These are phyloP conservation scores for Motacilla alba DNA, from an alignment of 2,113 vertebrate genomes.

Conservation along the genomic window DNA sequence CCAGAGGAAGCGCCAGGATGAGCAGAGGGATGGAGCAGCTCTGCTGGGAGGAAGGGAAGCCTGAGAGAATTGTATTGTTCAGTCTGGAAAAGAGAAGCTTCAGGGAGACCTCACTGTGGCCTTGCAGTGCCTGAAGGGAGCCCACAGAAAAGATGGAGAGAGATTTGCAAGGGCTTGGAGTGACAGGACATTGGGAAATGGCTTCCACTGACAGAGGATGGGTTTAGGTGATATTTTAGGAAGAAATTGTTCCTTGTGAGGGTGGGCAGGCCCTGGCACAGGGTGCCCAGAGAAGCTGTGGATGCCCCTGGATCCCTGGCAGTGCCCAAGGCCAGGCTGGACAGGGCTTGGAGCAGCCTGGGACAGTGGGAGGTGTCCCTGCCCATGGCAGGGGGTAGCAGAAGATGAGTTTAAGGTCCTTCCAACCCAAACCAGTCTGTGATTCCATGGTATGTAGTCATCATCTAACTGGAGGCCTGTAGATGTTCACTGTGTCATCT, in stretches of 20 bases:
- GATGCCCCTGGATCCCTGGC: neutral
- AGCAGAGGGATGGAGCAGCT: neutral
- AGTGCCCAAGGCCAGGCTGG: neutral
- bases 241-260: accelerated
- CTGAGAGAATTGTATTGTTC: neutral
- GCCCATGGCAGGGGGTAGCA: neutral
- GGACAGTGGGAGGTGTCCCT: neutral
- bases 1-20: neutral
- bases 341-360: neutral
- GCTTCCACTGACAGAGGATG: neutral
- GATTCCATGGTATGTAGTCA: neutral
- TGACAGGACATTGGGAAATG: neutral
- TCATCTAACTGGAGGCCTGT: neutral
- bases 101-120: accelerated
- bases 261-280: neutral
- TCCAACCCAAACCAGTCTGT: too few relatives aligned
- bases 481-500: neutral
- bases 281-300: neutral
- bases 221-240: neutral
- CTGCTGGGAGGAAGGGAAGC: neutral
- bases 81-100: neutral
- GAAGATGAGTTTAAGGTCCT: neutral
- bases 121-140: accelerated
- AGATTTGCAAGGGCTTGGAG: neutral
- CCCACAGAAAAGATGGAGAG: neutral